Evolutionary conservation across 2,888 invertebrate species (phyloP).

Genomic region (Callosobruchus maculatus): DNA sequence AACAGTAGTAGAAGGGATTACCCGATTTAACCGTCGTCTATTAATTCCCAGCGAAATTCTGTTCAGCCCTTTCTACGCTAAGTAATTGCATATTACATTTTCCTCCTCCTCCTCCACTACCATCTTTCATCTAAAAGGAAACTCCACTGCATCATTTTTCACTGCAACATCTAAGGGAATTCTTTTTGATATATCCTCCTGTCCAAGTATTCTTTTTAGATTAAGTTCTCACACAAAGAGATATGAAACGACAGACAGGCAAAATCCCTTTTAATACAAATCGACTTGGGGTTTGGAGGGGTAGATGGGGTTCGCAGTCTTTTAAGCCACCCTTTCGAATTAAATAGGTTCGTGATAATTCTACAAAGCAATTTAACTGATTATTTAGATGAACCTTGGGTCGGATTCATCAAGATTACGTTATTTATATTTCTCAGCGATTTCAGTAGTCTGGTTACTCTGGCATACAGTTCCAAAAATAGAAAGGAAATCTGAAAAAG

Average conservation of each 20-base stretch:
- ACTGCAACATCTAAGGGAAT: constrained; percentile 6
- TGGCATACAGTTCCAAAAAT: not conserved
- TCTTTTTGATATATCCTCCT: constrained; percentile 18
- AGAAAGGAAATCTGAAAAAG: no score
- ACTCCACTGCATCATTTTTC: constrained; percentile 7
- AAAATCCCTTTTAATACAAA: constrained; percentile 27
- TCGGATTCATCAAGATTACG: constrained; percentile 18
- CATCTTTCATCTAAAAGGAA: no score
- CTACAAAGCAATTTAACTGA: constrained; percentile 26
- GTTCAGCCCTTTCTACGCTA: no score
- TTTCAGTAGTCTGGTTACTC: not conserved
- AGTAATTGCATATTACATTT: no score
- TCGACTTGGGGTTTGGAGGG: constrained; percentile 21
- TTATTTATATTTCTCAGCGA: constrained; percentile 13
- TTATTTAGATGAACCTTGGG: constrained; percentile 20
- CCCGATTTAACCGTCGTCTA: no score
- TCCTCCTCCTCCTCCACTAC: no score
- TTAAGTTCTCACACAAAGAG: constrained; percentile 21
- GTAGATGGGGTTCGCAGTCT: constrained; percentile 11
- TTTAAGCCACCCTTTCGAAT: constrained; percentile 19
- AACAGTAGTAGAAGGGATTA: no score
- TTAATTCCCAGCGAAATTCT: no score
- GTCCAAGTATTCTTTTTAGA: constrained; percentile 22
- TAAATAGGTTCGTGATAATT: constrained; percentile 27
- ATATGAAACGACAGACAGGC: constrained; percentile 26